These are phyloP conservation scores for Chymomyza costata DNA, from an alignment of 1,140 invertebrate species.

Conservation along the genomic window DNA sequence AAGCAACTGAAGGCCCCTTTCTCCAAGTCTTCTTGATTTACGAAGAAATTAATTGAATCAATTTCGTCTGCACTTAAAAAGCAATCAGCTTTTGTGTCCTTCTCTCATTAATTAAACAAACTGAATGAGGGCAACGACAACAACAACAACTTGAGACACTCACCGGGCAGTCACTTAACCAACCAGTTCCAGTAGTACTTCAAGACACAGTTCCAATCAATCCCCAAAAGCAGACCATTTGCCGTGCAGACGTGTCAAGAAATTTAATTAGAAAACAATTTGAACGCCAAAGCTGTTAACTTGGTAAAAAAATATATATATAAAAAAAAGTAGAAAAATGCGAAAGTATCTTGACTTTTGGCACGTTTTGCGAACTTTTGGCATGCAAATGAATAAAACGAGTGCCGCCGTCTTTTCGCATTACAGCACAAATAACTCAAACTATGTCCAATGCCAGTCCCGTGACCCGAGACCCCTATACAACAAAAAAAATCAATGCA, in stretches of 20 bases:
- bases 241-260: conserved; percentile 41
- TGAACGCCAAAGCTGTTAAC: conserved; percentile 6
- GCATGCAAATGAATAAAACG: too few relatives aligned
- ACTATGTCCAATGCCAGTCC: too few relatives aligned
- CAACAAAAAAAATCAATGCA: too few relatives aligned
- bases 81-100: conserved; percentile 40
- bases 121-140: conserved; percentile 23
- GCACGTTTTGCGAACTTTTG: conserved; percentile 16
- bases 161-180: too few relatives aligned
- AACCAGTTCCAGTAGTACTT: too few relatives aligned
- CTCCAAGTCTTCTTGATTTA: too few relatives aligned
- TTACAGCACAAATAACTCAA: conserved; percentile 35
- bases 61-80: conserved; percentile 52
- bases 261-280: conserved; percentile 64
- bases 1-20: too few relatives aligned
- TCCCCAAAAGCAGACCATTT: conserved; percentile 12
- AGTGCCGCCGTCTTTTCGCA: conserved; percentile 6
- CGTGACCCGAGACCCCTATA: too few relatives aligned
- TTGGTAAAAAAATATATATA: conserved; percentile 40
- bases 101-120: conserved; percentile 48
- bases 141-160: too few relatives aligned
- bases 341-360: background rate
- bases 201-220: too few relatives aligned
- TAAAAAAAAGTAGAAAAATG: too few relatives aligned
- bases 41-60: conserved; percentile 14